A percentile compares a stretch with the other conserved stretches of the same genome.
Evolutionary conservation across 2,888 invertebrate species (phyloP).

Genomic region (Apoda limacodes): DNA sequence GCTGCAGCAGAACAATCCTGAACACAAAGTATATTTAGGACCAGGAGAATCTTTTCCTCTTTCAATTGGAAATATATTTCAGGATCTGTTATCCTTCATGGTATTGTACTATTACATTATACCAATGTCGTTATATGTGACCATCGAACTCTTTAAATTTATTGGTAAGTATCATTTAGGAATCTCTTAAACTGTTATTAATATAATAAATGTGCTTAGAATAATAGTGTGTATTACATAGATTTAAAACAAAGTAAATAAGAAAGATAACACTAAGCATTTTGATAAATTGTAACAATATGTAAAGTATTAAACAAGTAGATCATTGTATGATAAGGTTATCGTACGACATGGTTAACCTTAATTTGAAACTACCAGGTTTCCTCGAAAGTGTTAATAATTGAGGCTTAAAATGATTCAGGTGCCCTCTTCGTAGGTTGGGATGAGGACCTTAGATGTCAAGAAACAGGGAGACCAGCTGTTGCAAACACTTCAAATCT

Average conservation of each 20-base stretch:
- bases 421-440: slow-evolving; percentile 80
- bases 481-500: slow-evolving; percentile 86
- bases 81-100: slow-evolving; percentile 78
- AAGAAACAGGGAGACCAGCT: slow-evolving; percentile 73
- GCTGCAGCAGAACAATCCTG: slow-evolving; percentile 34
- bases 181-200: no score
- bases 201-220: no score
- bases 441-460: slow-evolving; percentile 77
- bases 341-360: no score
- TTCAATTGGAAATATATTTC: slow-evolving; percentile 31
- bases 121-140: slow-evolving; percentile 89
- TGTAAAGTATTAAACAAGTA: no score
- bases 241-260: no score
- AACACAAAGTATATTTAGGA: slow-evolving; percentile 39
- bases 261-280: no score
- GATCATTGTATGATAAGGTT: no score
- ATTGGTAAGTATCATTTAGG: slow-evolving; percentile 59
- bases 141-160: slow-evolving; percentile 79
- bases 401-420: no score
- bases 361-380: no score
- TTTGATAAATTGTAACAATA: no score
- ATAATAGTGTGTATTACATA: no score
- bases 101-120: slow-evolving; percentile 86
- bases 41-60: slow-evolving; percentile 22
- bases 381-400: no score